Conservation (phyloP, 2,888 invertebrate genomes). For the Branchellion lobata region DNA sequence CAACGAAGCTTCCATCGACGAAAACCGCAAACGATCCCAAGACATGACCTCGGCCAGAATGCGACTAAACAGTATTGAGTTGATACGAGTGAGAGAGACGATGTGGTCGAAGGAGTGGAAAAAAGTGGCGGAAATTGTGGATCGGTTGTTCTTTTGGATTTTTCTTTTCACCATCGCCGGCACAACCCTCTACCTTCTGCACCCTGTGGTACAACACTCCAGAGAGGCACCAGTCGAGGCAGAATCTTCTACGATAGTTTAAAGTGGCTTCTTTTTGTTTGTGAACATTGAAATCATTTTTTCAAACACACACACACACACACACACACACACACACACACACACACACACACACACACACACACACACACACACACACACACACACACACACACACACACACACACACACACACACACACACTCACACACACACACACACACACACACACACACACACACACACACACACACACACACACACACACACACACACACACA, state of each 20-base stretch:
- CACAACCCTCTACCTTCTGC: conserved; percentile 53
- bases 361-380: conserved; percentile 2
- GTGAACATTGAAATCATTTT: background rate
- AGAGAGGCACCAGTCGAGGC: background rate
- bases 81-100: conserved; percentile 37
- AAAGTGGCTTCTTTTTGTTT: conserved; percentile 1
- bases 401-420: conserved; percentile 8
- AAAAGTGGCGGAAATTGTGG: conserved; percentile 52
- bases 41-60: background rate
- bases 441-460: background rate
- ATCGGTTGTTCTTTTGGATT: conserved; percentile 53
- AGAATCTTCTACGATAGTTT: background rate
- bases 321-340: conserved; percentile 5
- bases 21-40: background rate
- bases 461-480: background rate
- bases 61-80: conserved; percentile 30
- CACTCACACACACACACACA: background rate
- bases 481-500: background rate
- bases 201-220: conserved; percentile 51
- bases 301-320: background rate
- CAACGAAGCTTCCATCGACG: background rate
- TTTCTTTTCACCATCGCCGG: conserved; percentile 52
- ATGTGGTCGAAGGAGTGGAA: conserved; percentile 52
- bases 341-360: conserved; percentile 2
- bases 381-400: background rate